A percentile compares a stretch with the other conserved stretches of the same genome.
These are phyloP conservation scores for Cylindroiulus punctatus DNA, from an alignment of 2,888 invertebrate genomes.

Conservation along the genomic window DNA sequence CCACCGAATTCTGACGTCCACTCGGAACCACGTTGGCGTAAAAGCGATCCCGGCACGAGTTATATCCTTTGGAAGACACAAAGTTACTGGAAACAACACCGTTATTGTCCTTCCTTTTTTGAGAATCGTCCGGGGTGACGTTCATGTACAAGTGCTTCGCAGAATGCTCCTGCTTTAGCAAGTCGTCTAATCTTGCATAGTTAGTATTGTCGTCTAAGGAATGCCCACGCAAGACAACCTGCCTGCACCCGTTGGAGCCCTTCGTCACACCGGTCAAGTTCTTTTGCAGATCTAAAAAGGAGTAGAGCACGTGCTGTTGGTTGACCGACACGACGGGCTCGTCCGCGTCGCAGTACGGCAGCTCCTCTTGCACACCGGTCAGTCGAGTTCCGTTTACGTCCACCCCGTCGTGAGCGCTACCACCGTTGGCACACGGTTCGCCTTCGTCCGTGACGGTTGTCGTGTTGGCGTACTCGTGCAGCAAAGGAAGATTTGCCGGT, in stretches of 20 bases:
- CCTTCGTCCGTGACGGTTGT: conserved; percentile 19
- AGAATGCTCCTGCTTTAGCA: conserved; percentile 60
- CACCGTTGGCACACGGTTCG: not conserved
- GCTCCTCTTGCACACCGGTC: not conserved
- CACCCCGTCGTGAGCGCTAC: not conserved
- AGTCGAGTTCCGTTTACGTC: not conserved
- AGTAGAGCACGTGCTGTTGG: conserved; percentile 37
- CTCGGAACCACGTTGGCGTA: conserved; percentile 60
- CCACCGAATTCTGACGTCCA: conserved; percentile 53
- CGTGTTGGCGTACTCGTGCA: conserved; percentile 59
- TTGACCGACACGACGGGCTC: not conserved
- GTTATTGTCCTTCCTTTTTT: conserved; percentile 63
- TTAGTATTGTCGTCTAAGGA: conserved; percentile 61
- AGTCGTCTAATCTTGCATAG: conserved; percentile 62
- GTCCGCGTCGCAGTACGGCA: conserved; percentile 25
- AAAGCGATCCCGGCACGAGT: conserved; percentile 59
- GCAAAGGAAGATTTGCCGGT: conserved; percentile 49
- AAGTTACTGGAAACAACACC: conserved; percentile 36
- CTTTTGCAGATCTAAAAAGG: conserved; percentile 51
- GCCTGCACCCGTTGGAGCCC: conserved; percentile 51
- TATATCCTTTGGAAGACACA: conserved; percentile 5
- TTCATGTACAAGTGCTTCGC: conserved; percentile 67
- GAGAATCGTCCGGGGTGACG: conserved; percentile 66
- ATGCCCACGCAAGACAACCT: conserved; percentile 53
- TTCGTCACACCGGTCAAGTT: not conserved